Evolutionary conservation across 1,140 invertebrate genomes (phyloP).

Genomic region (Steinernema feltiae): DNA sequence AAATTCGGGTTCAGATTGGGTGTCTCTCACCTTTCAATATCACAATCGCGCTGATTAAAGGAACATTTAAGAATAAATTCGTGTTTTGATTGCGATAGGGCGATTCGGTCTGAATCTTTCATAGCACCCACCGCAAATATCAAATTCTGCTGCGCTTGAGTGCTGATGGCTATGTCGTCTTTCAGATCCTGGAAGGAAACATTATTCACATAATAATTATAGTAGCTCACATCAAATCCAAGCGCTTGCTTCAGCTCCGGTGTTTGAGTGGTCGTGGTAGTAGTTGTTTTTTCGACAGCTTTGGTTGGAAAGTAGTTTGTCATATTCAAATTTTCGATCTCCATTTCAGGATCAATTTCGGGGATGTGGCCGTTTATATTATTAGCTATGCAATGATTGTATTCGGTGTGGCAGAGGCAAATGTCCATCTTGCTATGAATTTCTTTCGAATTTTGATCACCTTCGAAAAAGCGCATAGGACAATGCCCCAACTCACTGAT

Average conservation of each 20-base stretch:
- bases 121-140: conserved; percentile 55
- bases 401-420: conserved; percentile 51
- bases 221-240: conserved; percentile 49
- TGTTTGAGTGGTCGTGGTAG: conserved; percentile 52
- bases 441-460: conserved; percentile 9
- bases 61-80: conserved; percentile 56
- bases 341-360: conserved; percentile 47
- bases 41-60: conserved; percentile 55
- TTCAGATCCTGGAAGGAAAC: conserved; percentile 46
- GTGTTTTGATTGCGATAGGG: conserved; percentile 45
- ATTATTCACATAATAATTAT: conserved; percentile 5
- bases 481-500: conserved; percentile 48
- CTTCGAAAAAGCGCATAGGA: conserved; percentile 54
- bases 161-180: conserved; percentile 54
- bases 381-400: conserved; percentile 54
- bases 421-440: conserved; percentile 32
- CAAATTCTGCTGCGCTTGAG: conserved; percentile 50
- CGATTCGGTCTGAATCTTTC: conserved; percentile 36
- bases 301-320: conserved; percentile 29
- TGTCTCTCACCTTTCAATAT: conserved; percentile 44
- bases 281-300: conserved; percentile 27
- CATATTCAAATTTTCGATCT: conserved; percentile 42
- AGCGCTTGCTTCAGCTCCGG: conserved; percentile 50
- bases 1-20: neutral
- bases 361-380: conserved; percentile 54